Evolutionary conservation across 30 jellyfish, hydroid and myxozoan genomes (phyloP).

Genomic region (Nemopilema nomurai): DNA sequence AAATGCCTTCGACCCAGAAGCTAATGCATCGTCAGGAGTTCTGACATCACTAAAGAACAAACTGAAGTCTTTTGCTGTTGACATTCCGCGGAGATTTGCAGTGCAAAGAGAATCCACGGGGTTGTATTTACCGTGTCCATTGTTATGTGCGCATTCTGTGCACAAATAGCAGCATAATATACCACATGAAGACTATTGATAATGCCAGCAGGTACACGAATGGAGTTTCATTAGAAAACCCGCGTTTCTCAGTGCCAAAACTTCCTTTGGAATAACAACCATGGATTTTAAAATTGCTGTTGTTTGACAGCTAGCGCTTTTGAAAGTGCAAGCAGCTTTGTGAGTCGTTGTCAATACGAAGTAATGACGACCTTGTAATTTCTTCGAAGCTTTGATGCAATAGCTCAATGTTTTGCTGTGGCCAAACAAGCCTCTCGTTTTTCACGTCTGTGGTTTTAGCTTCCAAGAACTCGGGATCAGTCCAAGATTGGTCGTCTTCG

Average conservation of each 20-base stretch:
- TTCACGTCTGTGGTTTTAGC: no score
- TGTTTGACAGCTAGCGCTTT: background rate
- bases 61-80: background rate
- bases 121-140: background rate
- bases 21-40: background rate
- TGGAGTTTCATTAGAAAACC: slow-evolving; percentile 2
- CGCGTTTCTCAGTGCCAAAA: background rate
- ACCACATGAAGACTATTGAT: slow-evolving; percentile 48
- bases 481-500: no score
- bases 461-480: no score
- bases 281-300: background rate
- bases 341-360: background rate
- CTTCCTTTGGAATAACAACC: background rate
- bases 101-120: background rate
- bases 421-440: no score
- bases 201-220: background rate
- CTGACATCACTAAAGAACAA: background rate
- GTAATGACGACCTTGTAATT: background rate
- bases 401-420: no score
- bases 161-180: slow-evolving; percentile 18
- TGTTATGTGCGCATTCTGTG: slow-evolving; percentile 2
- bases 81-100: background rate
- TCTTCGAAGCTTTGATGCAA: no score
- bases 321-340: background rate
- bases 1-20: background rate